Evolutionary conservation across 2,797 vertebrate genomes (phyloP), one percentile per base, ranked within the genome.

Genomic region (Erethizon dorsatum): DNA sequence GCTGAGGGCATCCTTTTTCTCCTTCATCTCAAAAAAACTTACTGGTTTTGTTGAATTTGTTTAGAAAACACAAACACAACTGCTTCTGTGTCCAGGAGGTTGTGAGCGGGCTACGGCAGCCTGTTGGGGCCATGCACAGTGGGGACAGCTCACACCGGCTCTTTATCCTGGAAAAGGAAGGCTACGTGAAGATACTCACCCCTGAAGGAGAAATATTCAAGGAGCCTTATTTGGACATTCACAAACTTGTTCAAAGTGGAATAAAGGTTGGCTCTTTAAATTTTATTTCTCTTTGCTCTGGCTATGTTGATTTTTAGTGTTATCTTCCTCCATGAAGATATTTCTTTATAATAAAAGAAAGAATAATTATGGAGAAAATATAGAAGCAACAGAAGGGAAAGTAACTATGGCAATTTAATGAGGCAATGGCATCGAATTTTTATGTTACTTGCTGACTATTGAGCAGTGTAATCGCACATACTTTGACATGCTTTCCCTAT

Each of bases 31-130:
- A 52, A 83, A 91, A 47, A 85, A 95, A 93, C 96, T 98, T 20
- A 98, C 71, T 79, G 0, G 54, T 96, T 96, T 96, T 92, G 88
- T 95, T 83, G 24, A 0, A 7, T 90, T 95, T 97, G 92, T 98
- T 98, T 99, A 99, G 99, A 99, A 99, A 99, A 98, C 99, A 99
- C 99, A 99, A 99, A 98, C 99, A 99, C 99, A 99, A 99, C 99
- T 99, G 99, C 99, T 99, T 99, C 99, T 99, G 99, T 97, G 98
- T 99, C 97, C 99, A 99, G 98, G 99, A 99, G 98, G 98, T 99
- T 98, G 99, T 99, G 98, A 99, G 99, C 95, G 99, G 99, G 96
- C 98, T 99, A 73, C 99, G 99, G 95, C 99, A 99, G 98, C 99
- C 99, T 15, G 98, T 99, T 83, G 99, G 99, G n/a, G 99, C 99